Conservation (phyloP, 1,140 invertebrate genomes). For the Drosophila yakuba region DNA sequence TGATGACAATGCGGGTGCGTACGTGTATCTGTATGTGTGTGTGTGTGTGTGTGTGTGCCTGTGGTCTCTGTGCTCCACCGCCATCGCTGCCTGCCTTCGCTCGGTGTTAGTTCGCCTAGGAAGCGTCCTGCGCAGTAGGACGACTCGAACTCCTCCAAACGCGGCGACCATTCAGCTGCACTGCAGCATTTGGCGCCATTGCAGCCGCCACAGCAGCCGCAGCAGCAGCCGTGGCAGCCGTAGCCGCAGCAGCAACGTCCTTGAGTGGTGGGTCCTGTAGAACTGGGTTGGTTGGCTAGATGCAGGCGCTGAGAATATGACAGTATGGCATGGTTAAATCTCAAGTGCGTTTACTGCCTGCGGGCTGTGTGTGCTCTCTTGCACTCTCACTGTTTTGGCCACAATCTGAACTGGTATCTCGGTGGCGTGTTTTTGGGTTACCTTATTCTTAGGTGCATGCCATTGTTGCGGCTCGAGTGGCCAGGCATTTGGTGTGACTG, state of each 20-base stretch:
- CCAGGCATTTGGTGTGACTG: constrained; percentile 47
- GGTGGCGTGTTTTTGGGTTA: constrained; percentile 52
- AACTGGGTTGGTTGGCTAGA: constrained; percentile 42
- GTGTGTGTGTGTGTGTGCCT: constrained; percentile 19
- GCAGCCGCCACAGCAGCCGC: constrained; percentile 47
- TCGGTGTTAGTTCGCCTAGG: constrained; percentile 26
- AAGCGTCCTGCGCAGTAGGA: constrained; percentile 72
- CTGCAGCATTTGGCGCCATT: constrained; percentile 65
- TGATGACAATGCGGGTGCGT: constrained; percentile 66
- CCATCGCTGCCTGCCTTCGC: background rate
- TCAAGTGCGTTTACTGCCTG: constrained; percentile 58
- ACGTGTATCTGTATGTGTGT: constrained; percentile 32
- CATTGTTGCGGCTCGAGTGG: constrained; percentile 52
- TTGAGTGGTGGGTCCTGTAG: constrained; percentile 53
- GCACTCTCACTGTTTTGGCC: constrained; percentile 19
- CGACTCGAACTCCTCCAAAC: constrained; percentile 3
- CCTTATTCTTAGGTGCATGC: constrained; percentile 58
- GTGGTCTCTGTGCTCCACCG: constrained; percentile 5
- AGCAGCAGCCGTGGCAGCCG: constrained; percentile 20
- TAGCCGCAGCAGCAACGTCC: constrained; percentile 55
- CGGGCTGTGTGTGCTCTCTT: constrained; percentile 20
- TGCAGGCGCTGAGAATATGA: constrained; percentile 1
- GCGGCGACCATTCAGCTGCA: constrained; percentile 51
- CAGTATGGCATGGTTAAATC: constrained; percentile 40
- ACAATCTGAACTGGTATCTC: constrained; percentile 34